phyloP scores from a whole-genome alignment of 1,140 invertebrate genomes.

The Drosophila watanabei region DNA sequence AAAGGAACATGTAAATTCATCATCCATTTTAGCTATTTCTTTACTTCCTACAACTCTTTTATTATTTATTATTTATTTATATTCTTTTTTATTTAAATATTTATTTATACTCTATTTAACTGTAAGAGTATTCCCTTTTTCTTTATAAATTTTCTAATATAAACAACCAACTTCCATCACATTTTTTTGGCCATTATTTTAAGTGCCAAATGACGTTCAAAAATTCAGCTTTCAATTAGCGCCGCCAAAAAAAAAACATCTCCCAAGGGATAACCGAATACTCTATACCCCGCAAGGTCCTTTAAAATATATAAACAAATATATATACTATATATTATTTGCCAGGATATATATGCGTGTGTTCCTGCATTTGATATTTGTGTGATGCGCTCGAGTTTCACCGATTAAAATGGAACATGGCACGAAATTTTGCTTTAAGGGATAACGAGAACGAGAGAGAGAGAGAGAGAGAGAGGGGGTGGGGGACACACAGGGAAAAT shows the following conservation, averaged over 20 bases:
- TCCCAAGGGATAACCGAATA: conserved; percentile 12
- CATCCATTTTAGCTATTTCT: not conserved
- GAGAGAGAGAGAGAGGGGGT: not conserved
- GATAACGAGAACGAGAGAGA: not conserved
- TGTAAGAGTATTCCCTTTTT: not conserved
- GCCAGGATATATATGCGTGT: conserved; percentile 3
- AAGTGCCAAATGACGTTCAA: conserved; percentile 36
- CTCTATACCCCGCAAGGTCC: conserved; percentile 1
- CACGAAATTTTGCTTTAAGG: conserved; percentile 35
- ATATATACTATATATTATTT: not conserved
- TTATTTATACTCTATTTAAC: not conserved
- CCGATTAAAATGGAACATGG: conserved; percentile 55
- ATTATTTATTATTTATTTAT: no score
- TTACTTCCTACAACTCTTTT: not conserved
- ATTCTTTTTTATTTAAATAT: no score
- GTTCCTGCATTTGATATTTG: conserved; percentile 35
- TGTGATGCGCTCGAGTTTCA: conserved; percentile 35
- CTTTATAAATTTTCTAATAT: not conserved
- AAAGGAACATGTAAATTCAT: not conserved
- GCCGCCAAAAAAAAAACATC: not conserved
- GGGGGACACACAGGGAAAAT: conserved; percentile 1
- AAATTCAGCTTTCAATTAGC: conserved; percentile 38
- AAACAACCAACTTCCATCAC: not conserved
- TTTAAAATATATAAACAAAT: conserved; percentile 1
- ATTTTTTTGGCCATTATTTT: conserved; percentile 27